phyloP scores from a whole-genome alignment of 1,140 invertebrate species.

The Drosophila subpulchrella region DNA sequence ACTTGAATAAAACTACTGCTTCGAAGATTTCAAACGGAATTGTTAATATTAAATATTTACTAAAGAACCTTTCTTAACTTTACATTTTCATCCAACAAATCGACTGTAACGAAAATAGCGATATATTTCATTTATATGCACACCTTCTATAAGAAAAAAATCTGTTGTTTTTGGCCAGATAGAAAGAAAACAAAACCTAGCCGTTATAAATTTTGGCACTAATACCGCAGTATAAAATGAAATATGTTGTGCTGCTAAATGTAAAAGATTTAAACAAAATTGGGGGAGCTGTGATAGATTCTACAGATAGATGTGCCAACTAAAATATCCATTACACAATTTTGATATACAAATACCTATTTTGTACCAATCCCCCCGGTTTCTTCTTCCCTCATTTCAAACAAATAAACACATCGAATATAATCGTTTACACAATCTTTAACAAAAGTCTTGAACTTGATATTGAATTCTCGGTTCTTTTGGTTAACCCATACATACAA shows the following conservation, averaged over 20 bases:
- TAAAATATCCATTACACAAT: conserved; percentile 13
- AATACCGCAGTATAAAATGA: conserved; percentile 54
- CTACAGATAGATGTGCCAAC: conserved; percentile 20
- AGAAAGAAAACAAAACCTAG: conserved; percentile 32
- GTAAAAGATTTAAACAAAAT: conserved; percentile 28
- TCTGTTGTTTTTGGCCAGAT: conserved; percentile 43
- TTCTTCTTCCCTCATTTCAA: conserved; percentile 1
- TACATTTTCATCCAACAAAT: neutral
- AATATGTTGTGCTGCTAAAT: conserved; percentile 36
- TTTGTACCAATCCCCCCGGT: neutral
- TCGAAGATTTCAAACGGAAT: too few species aligned
- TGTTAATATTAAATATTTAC: too few species aligned
- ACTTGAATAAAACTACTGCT: too few species aligned
- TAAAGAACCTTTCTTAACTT: neutral
- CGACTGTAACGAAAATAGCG: neutral
- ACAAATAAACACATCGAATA: conserved; percentile 29
- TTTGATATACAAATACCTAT: neutral
- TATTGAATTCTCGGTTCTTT: conserved; percentile 53
- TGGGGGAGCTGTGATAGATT: conserved; percentile 11
- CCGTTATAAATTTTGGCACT: conserved; percentile 69
- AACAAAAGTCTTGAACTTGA: conserved; percentile 75
- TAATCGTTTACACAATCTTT: conserved; percentile 33
- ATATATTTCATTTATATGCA: conserved; percentile 7
- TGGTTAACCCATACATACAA: conserved; percentile 12
- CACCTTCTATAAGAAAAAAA: conserved; percentile 11